Percentiles rank a stretch among this genome's conserved stretches.
These are phyloP conservation scores for Echinops telfairi DNA, from an alignment of 2,113 vertebrate genomes.

Conservation along the genomic window DNA sequence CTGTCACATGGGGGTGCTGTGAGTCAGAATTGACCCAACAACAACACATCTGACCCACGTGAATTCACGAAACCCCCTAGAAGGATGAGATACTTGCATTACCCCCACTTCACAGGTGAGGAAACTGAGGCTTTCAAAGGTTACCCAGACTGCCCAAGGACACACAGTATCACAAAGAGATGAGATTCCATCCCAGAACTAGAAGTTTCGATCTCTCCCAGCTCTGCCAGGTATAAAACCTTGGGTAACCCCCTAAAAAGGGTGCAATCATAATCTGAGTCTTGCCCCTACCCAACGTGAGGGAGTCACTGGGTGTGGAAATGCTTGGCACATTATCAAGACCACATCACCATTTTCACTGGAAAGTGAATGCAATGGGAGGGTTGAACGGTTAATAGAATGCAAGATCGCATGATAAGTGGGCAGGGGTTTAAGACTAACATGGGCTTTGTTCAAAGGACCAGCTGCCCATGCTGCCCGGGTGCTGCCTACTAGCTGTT, in stretches of 20 bases:
- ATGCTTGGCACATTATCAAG: neutral
- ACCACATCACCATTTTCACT: fast-evolving
- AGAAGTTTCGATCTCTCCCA: neutral
- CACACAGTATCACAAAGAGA: neutral
- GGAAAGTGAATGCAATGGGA: neutral
- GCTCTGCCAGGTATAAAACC: neutral
- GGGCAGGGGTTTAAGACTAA: neutral
- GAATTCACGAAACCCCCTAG: neutral
- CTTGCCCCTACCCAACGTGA: neutral
- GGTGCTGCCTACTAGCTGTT: fast-evolving
- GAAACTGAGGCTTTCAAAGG: neutral
- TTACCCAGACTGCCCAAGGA: neutral
- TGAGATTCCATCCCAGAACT: neutral
- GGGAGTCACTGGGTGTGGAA: neutral
- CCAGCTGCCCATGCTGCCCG: neutral
- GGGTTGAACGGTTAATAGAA: neutral
- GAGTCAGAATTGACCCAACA: neutral
- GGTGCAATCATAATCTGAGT: neutral
- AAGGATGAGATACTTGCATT: conserved; percentile 18
- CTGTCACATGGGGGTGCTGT: neutral
- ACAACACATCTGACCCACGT: neutral
- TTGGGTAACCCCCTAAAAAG: neutral
- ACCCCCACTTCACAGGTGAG: neutral
- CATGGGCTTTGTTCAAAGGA: neutral
- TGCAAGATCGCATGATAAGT: neutral